Evolutionary conservation across 2,797 vertebrate species (phyloP), one percentile per base, ranked within the genome.

Genomic region (Serranus cabrilla): DNA sequence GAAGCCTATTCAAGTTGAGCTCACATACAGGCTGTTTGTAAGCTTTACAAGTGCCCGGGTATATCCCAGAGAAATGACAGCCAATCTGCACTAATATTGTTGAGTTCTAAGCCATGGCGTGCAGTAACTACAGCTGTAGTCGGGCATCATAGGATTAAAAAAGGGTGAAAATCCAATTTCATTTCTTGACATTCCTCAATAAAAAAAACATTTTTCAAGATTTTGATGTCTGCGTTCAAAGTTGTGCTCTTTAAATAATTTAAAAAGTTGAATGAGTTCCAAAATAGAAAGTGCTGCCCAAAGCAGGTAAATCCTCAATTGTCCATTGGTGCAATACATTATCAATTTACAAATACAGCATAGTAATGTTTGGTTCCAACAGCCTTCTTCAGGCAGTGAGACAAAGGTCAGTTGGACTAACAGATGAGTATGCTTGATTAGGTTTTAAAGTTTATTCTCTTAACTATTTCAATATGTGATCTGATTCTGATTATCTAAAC

Each of bases 1-100:
- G 66, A 70, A 34, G 21, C 23, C 61, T 62, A 25, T 46, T 57
- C 25, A 64, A 62, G 54, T 43, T 56, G 16, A 77, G 59, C 11
- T 34, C 54, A 71, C 18, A 14, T 17, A 47, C 40, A 50, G 34
- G 5, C 51, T 55, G 34, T 11, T 45, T 56, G 0, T 27, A 40
- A 34, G 43, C 46, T 51, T 67, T 12, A 51, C 12, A 21, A 52
- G 13, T 4, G n/a, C 27, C 70, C 8, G n/a, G 60, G 45, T 76
- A 76, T 52, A 55, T 62, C 10, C 7, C 2, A 42, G 16, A 71
- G 31, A 79, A 43, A 65, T 40, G 20, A 56, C 45, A 65, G 14
- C 1, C 31, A 56, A 27, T 25, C 40, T 74, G 12, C 1, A 21
- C 6, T 66, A 18, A 5, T 25, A 17, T 21, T 45, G 18, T 20